Evolutionary conservation across 2,113 vertebrate genomes (phyloP).

Genomic region (Cyanoliseus patagonus): DNA sequence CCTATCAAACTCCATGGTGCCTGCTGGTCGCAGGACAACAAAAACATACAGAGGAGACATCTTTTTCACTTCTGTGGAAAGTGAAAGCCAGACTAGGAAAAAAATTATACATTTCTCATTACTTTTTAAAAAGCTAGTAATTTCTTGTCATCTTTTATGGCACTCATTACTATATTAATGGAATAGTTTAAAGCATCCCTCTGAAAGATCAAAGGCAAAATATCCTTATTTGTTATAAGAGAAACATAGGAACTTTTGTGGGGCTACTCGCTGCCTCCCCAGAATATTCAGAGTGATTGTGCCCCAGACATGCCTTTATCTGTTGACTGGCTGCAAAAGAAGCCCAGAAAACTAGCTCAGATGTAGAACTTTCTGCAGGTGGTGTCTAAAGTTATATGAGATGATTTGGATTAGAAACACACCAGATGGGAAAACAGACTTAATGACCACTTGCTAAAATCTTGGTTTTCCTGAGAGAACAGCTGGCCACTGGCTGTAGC

Average conservation of each 20-base stretch:
- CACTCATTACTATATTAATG: not conserved
- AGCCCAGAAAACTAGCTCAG: not conserved
- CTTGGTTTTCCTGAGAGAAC: not conserved
- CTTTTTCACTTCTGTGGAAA: not conserved
- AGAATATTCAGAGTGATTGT: not conserved
- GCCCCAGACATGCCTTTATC: not conserved
- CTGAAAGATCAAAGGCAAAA: not conserved
- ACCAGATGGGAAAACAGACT: not conserved
- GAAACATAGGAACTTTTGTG: not conserved
- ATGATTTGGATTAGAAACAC: not conserved
- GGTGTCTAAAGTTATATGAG: not conserved
- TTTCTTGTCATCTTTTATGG: not conserved
- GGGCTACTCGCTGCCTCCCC: not conserved
- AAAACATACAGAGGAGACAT: not conserved
- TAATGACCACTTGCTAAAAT: not conserved
- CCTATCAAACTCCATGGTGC: not conserved
- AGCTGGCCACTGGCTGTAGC: not conserved
- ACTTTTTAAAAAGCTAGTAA: not conserved
- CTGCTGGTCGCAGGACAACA: not conserved
- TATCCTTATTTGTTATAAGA: not conserved
- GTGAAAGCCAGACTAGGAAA: not conserved
- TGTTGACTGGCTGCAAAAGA: not conserved
- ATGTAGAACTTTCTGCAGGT: not conserved
- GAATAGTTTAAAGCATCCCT: not conserved
- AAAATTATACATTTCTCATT: not conserved